phyloP scores from a whole-genome alignment of 2,888 invertebrate species.

The Eupithecia tripunctaria region DNA sequence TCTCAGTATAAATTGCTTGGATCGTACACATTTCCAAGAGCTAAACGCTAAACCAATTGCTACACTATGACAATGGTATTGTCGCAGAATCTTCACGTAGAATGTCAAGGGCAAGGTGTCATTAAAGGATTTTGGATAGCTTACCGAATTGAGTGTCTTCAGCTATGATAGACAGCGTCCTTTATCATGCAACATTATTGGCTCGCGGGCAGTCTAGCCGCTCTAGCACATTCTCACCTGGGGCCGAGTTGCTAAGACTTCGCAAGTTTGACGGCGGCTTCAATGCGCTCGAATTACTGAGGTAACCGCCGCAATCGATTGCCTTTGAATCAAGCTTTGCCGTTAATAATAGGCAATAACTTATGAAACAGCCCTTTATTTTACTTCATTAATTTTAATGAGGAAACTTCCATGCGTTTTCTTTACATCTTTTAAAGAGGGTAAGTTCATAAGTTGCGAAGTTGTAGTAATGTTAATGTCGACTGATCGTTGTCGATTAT shows the following conservation, averaged over 20 bases:
- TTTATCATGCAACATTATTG: slow-evolving; percentile 60
- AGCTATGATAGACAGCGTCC: slow-evolving; percentile 1
- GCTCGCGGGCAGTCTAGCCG: slow-evolving; percentile 80
- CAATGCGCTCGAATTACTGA: slow-evolving; percentile 69
- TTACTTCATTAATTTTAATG: slow-evolving; percentile 6
- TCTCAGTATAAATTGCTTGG: too few species aligned
- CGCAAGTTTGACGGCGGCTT: slow-evolving; percentile 75
- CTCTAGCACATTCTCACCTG: slow-evolving; percentile 84
- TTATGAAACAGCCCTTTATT: slow-evolving; percentile 2
- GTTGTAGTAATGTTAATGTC: not conserved
- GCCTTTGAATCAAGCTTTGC: slow-evolving; percentile 52
- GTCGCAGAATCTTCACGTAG: not conserved
- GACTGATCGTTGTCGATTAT: not conserved
- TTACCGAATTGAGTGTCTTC: not conserved
- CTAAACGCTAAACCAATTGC: not conserved
- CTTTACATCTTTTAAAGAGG: slow-evolving; percentile 6
- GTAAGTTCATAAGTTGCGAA: not conserved
- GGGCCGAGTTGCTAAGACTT: slow-evolving; percentile 81
- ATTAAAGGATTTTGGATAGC: not conserved
- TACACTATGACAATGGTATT: not conserved
- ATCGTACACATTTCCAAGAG: too few species aligned
- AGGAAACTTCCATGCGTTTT: not conserved
- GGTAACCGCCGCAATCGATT: slow-evolving; percentile 69
- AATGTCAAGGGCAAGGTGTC: not conserved
- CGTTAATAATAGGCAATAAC: slow-evolving; percentile 8